These are phyloP conservation scores for Aramus guarauna DNA, from an alignment of 2,113 vertebrate species.

Conservation along the genomic window DNA sequence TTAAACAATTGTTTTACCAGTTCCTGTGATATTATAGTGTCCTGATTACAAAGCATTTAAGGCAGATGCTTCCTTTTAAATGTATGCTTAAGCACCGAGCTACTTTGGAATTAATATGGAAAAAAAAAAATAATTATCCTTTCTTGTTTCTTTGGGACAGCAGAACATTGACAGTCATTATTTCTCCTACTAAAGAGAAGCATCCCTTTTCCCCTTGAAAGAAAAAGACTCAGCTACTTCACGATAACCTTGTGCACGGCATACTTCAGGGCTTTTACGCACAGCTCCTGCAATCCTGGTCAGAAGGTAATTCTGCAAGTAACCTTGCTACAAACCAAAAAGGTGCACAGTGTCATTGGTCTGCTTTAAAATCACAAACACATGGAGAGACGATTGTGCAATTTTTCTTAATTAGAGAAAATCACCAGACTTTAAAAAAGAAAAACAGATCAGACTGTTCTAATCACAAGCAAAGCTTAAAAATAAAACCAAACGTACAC, in stretches of 20 bases:
- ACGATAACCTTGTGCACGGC: rapidly evolving
- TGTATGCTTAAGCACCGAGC: neutral
- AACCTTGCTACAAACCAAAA: neutral
- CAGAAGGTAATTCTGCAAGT: neutral
- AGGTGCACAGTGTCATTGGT: neutral
- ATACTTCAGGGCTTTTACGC: neutral
- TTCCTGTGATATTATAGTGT: neutral
- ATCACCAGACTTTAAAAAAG: neutral
- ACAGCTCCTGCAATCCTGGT: neutral
- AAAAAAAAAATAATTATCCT: neutral
- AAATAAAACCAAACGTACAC: neutral
- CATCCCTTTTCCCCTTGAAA: neutral
- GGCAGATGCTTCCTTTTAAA: neutral
- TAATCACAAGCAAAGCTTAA: neutral
- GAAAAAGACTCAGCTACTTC: neutral
- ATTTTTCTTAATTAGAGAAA: neutral
- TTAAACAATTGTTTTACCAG: neutral
- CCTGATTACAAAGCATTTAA: neutral
- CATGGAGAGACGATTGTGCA: neutral
- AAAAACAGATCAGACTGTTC: neutral
- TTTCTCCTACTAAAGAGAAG: neutral
- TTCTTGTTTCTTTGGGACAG: neutral
- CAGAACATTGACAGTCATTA: neutral
- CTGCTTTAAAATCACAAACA: neutral
- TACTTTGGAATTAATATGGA: neutral